These are phyloP conservation scores for Sciurus vulgaris DNA, from an alignment of 2,797 vertebrate species.

Conservation along the genomic window DNA sequence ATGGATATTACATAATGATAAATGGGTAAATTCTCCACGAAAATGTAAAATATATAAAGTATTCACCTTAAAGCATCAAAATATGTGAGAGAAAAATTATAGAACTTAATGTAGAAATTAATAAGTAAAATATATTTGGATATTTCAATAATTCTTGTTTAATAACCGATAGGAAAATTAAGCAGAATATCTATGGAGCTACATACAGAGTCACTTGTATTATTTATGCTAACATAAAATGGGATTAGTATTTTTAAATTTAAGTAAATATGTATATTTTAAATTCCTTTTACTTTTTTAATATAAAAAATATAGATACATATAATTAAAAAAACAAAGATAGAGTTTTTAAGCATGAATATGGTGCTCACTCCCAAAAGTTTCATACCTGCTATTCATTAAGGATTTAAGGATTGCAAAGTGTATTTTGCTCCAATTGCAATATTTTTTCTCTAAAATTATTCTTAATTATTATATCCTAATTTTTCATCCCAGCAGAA, in stretches of 20 bases:
- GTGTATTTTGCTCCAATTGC: not conserved
- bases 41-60: no score
- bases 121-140: no score
- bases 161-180: no score
- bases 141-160: no score
- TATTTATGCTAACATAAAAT: not conserved
- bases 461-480: not conserved
- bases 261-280: not conserved
- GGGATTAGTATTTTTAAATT: not conserved
- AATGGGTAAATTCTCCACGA: no score
- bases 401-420: not conserved
- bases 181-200: no score
- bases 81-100: no score
- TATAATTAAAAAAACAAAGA: not conserved
- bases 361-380: not conserved
- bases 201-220: not conserved
- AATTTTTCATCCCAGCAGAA: not conserved
- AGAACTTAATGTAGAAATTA: no score
- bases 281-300: not conserved
- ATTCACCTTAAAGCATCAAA: no score
- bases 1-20: no score
- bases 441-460: not conserved
- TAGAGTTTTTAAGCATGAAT: not conserved
- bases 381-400: not conserved
- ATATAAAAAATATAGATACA: not conserved